These are phyloP conservation scores for Acinonyx jubatus DNA, from an alignment of 2,113 vertebrate species.

Conservation along the genomic window DNA sequence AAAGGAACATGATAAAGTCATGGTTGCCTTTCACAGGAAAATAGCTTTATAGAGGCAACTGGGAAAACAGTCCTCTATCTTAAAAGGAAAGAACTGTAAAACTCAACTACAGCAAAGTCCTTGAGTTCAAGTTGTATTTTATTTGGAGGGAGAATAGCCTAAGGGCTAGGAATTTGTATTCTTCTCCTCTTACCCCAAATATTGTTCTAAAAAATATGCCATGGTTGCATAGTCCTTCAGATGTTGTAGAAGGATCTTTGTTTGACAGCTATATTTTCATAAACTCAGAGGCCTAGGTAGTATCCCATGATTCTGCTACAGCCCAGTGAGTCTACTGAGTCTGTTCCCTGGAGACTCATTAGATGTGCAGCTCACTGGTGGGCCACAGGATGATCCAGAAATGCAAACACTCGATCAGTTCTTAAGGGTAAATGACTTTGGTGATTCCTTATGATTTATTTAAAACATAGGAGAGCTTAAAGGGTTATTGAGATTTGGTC, in stretches of 20 bases:
- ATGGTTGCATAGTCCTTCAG: background rate
- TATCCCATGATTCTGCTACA: background rate
- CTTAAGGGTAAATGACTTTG: background rate
- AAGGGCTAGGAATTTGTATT: background rate
- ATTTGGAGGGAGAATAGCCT: background rate
- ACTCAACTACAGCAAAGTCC: background rate
- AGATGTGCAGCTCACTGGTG: background rate
- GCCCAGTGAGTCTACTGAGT: background rate
- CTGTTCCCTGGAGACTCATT: too few species aligned
- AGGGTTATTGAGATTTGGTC: background rate
- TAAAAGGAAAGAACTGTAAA: conserved; percentile 1
- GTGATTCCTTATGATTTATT: background rate
- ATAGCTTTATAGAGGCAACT: background rate
- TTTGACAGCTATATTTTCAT: conserved; percentile 13
- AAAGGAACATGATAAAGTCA: conserved; percentile 30
- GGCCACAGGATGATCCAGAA: background rate
- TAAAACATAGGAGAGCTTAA: background rate
- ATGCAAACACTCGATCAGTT: background rate
- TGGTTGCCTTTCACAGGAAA: background rate
- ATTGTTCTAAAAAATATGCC: background rate
- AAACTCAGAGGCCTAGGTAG: background rate
- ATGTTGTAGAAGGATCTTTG: background rate
- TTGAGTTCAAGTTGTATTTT: conserved; percentile 31
- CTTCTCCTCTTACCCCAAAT: background rate
- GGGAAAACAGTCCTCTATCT: background rate